Percentiles rank a stretch among this genome's conserved stretches.
Evolutionary conservation across 2,888 invertebrate species (phyloP).

Genomic region (Harmothoe impar): DNA sequence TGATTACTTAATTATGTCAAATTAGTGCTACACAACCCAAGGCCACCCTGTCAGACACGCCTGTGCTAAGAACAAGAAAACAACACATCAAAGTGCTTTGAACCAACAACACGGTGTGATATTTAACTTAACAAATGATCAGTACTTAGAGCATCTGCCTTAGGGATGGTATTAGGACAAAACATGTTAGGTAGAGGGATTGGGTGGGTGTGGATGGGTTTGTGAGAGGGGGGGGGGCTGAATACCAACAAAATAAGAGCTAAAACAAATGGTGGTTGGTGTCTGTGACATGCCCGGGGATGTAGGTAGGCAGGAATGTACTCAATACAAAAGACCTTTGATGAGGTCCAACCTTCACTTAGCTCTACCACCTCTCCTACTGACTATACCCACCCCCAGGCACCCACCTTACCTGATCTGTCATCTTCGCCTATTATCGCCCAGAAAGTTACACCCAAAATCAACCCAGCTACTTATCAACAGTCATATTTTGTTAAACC

Average conservation of each 20-base stretch:
- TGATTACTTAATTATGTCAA: constrained; percentile 19
- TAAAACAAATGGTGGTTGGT: constrained; percentile 1
- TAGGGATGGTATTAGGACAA: not conserved
- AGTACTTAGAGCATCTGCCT: not conserved
- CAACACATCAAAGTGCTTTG: not conserved
- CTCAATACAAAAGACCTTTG: not conserved
- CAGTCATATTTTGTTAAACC: not conserved
- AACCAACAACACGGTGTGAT: constrained; percentile 6
- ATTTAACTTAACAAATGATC: constrained; percentile 29
- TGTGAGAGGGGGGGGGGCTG: too few relatives aligned
- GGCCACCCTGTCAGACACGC: too few relatives aligned
- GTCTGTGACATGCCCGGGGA: not conserved
- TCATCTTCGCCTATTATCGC: not conserved
- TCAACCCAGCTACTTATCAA: not conserved
- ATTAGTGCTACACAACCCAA: not conserved
- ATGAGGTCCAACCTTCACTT: not conserved
- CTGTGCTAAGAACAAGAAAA: too few relatives aligned
- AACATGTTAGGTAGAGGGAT: not conserved
- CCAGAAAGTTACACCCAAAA: not conserved
- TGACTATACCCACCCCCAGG: not conserved
- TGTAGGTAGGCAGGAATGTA: not conserved
- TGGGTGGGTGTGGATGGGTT: too few relatives aligned
- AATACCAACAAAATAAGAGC: constrained; percentile 14
- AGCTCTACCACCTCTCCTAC: not conserved
- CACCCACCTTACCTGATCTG: not conserved